Conservation (phyloP, 2,888 invertebrate genomes). For the Ditylenchus weischeri region DNA sequence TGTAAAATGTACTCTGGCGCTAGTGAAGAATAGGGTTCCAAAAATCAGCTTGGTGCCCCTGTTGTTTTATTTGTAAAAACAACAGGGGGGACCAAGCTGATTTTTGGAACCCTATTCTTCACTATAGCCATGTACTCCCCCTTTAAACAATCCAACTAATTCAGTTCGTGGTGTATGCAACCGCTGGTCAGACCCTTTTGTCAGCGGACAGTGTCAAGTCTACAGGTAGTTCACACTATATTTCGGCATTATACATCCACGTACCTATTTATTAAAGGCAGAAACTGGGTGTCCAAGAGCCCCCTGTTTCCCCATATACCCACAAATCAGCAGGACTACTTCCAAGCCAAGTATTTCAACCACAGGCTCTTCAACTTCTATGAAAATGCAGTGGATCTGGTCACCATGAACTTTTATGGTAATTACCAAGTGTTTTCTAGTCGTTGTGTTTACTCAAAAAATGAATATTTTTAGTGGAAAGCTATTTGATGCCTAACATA, state of each 20-base stretch:
- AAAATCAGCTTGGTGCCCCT: too few relatives aligned
- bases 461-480: constrained; percentile 23
- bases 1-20: too few relatives aligned
- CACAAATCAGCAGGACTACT: constrained; percentile 13
- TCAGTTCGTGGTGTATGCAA: constrained; percentile 18
- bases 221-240: neutral
- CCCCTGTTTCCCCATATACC: constrained; percentile 31
- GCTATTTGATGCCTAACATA: constrained; percentile 28
- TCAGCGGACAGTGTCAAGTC: constrained; percentile 21
- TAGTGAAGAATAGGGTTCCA: too few relatives aligned
- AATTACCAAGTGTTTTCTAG: neutral
- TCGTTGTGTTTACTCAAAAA: neutral
- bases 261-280: constrained; percentile 20
- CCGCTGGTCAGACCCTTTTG: constrained; percentile 21
- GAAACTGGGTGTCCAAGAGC: constrained; percentile 31
- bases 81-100: too few relatives aligned
- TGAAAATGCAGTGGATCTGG: constrained; percentile 20
- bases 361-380: constrained; percentile 24
- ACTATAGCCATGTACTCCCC: too few relatives aligned
- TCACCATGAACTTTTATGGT: constrained; percentile 27
- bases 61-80: too few relatives aligned
- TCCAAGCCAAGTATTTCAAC: constrained; percentile 11
- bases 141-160: neutral
- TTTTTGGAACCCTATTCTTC: too few relatives aligned
- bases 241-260: neutral